Evolutionary conservation across 92 coral and sea anemone genomes (phyloP).

Genomic region (Bergia sp.): DNA sequence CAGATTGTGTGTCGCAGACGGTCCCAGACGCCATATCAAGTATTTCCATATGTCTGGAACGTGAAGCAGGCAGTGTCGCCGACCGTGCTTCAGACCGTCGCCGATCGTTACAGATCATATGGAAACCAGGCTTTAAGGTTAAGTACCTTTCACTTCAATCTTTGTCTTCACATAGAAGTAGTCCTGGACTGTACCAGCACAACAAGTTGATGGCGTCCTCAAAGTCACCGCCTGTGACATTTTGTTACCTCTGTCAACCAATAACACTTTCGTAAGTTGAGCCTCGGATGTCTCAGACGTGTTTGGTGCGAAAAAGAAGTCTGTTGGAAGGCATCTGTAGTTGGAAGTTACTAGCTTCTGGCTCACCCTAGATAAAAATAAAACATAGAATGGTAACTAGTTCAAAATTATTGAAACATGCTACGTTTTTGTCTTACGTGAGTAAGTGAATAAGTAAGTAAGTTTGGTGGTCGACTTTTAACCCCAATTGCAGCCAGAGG

Average conservation of each 20-base stretch:
- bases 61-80: no score
- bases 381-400: neutral
- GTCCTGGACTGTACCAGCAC: neutral
- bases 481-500: no score
- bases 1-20: no score
- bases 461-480: no score
- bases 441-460: no score
- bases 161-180: slow-evolving; percentile 24
- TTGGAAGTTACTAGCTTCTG: neutral
- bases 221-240: slow-evolving; percentile 28
- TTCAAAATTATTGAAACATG: neutral
- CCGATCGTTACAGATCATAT: no score
- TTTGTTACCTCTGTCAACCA: neutral
- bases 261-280: neutral
- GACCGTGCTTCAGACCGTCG: no score
- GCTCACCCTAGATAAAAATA: slow-evolving; percentile 6
- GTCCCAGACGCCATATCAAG: no score
- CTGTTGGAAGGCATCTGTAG: slow-evolving; percentile 23
- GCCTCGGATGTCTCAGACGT: slow-evolving; percentile 5
- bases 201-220: neutral
- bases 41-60: no score
- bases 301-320: slow-evolving; percentile 36
- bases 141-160: neutral
- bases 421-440: no score
- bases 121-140: no score